phyloP scores from a whole-genome alignment of 2,113 vertebrate genomes.

The Bos taurus region ARS-UCD2.0 NC_037335.1:88434501-88435000 shows the following conservation, averaged over 20 bases:
- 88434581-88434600: accelerated
- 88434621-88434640: accelerated
- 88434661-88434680: accelerated
- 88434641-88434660: accelerated
- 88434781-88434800: background rate
- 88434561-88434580: background rate
- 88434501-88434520: background rate
- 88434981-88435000: background rate
- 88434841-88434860: background rate
- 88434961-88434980: background rate
- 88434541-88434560: background rate
- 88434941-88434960: background rate
- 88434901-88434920: background rate
- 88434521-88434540: background rate
- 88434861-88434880: background rate
- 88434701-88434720: accelerated
- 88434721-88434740: accelerated
- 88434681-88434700: background rate
- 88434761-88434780: background rate
- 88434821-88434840: background rate
- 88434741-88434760: background rate
- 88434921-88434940: background rate
- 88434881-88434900: background rate
- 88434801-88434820: background rate
- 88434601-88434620: accelerated